Evolutionary conservation across 2,113 vertebrate genomes (phyloP).

Genomic region (Laticauda colubrina): DNA sequence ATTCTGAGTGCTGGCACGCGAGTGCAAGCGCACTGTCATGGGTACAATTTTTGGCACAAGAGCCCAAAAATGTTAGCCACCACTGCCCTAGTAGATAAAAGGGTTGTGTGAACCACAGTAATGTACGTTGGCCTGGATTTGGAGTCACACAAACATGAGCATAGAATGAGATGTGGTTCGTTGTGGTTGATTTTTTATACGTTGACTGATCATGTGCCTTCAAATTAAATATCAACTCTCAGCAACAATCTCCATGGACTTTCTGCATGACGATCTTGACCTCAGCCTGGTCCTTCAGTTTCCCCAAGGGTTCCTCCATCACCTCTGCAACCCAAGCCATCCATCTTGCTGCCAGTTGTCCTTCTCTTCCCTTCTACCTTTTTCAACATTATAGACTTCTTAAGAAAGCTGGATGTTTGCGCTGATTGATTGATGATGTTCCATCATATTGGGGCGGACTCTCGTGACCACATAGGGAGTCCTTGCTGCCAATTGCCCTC

Average conservation of each 20-base stretch:
- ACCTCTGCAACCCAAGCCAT: neutral
- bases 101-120: neutral
- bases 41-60: too few relatives aligned
- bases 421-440: neutral
- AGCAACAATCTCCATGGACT: neutral
- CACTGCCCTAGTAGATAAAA: neutral
- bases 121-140: neutral
- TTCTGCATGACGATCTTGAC: neutral
- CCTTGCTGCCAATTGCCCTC: neutral
- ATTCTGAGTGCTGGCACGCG: too few relatives aligned
- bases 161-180: neutral
- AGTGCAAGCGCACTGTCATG: too few relatives aligned
- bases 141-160: neutral
- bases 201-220: neutral
- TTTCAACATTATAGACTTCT: neutral
- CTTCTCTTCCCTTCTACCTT: neutral
- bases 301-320: neutral
- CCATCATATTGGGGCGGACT: neutral
- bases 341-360: neutral
- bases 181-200: neutral
- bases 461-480: neutral
- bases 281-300: neutral
- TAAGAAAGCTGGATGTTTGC: neutral
- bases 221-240: neutral
- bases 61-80: too few relatives aligned